Evolutionary conservation across 2,797 vertebrate genomes (phyloP).

Genomic region (Anniella stebbinsi): DNA sequence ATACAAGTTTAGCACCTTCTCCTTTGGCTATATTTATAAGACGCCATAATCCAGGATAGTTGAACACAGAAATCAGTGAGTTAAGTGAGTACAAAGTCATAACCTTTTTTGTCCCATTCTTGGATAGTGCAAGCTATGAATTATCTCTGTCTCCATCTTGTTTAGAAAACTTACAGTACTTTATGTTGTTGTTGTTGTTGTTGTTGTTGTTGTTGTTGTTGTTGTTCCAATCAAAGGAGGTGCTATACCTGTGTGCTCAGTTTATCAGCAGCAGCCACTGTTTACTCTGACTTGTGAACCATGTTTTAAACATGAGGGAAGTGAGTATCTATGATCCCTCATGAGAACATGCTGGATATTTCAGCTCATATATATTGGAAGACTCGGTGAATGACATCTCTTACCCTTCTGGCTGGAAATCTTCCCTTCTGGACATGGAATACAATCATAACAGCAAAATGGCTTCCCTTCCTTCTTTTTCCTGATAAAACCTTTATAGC

Average conservation of each 20-base stretch:
- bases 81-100: too few relatives aligned
- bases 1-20: too few relatives aligned
- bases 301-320: not conserved
- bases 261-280: too few relatives aligned
- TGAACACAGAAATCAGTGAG: not conserved
- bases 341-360: not conserved
- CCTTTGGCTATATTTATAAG: not conserved
- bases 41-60: not conserved
- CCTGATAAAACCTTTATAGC: not conserved
- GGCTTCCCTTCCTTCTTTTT: not conserved
- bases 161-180: too few relatives aligned
- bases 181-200: too few relatives aligned
- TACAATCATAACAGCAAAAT: conserved; percentile 22
- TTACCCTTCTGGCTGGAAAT: conserved; percentile 10
- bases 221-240: too few relatives aligned
- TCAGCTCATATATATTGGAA: accelerated
- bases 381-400: not conserved
- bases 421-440: not conserved
- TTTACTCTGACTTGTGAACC: too few relatives aligned
- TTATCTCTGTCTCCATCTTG: too few relatives aligned
- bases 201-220: too few relatives aligned
- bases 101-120: too few relatives aligned
- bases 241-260: too few relatives aligned
- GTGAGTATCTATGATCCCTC: not conserved
- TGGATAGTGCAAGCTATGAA: too few relatives aligned